Percentiles rank a stretch among this genome's conserved stretches.
phyloP scores from a whole-genome alignment of 2,888 invertebrate species.

The Torymus tubicola region DNA sequence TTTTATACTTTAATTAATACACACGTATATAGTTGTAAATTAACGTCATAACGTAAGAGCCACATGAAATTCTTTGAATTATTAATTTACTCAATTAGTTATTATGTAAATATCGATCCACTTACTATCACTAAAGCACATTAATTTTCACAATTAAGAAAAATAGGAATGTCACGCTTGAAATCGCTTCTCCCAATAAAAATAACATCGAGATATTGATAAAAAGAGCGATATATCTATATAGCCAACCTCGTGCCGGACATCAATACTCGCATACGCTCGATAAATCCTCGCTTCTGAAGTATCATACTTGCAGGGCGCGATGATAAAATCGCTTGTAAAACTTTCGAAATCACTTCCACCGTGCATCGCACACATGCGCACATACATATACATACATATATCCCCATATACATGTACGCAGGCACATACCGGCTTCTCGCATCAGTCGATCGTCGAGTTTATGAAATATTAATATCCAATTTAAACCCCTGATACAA shows the following conservation, averaged over 20 bases:
- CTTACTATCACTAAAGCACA: too few relatives aligned
- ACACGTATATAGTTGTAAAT: too few relatives aligned
- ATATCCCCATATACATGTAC: too few relatives aligned
- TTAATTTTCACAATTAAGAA: too few relatives aligned
- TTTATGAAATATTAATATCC: constrained; percentile 73
- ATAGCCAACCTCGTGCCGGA: background rate
- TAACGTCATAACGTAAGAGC: too few relatives aligned
- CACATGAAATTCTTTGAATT: too few relatives aligned
- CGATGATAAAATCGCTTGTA: constrained; percentile 61
- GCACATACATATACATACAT: background rate
- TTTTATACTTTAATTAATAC: too few relatives aligned
- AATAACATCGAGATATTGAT: background rate
- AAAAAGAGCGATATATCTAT: background rate
- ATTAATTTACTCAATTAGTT: background rate
- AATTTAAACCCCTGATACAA: constrained; percentile 68
- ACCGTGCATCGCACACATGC: background rate
- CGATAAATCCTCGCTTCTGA: constrained; percentile 28
- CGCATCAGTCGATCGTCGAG: constrained; percentile 48
- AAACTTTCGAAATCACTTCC: constrained; percentile 39
- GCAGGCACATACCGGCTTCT: background rate
- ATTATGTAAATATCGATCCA: background rate
- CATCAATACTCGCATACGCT: background rate
- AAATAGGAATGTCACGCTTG: too few relatives aligned
- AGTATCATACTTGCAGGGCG: constrained; percentile 15
- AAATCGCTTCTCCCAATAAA: too few relatives aligned